Conservation (phyloP, 2,797 vertebrate genomes). For the Gouania willdenowi region DNA sequence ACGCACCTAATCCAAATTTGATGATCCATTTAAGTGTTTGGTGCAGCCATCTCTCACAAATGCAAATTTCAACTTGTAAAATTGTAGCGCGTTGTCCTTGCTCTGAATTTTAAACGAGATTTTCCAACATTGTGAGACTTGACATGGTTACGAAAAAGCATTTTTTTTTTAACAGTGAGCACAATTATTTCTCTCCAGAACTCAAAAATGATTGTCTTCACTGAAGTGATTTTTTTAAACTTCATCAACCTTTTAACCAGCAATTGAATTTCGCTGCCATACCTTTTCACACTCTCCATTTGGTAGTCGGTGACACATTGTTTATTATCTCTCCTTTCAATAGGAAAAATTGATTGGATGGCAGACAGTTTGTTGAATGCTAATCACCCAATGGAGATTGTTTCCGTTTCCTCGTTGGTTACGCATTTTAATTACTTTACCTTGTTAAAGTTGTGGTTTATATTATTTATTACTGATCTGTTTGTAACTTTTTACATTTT, state of each 20-base stretch:
- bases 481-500: neutral
- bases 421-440: neutral
- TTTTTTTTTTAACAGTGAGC: neutral
- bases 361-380: neutral
- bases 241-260: conserved; percentile 10
- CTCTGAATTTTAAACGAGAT: no score
- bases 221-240: conserved; percentile 6
- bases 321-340: neutral
- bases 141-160: no score
- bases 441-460: neutral
- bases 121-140: no score
- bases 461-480: no score
- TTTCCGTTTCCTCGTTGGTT: conserved; percentile 1
- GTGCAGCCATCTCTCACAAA: no score
- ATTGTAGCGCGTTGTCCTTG: no score
- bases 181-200: neutral
- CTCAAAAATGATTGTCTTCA: neutral
- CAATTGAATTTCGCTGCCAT: neutral
- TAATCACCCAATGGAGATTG: neutral
- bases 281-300: conserved; percentile 2
- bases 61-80: no score
- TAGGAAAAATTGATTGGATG: conserved; percentile 3
- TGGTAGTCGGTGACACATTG: neutral
- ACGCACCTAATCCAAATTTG: no score
- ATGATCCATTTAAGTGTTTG: no score